Evolutionary conservation across 2,888 invertebrate genomes (phyloP).

Genomic region (Ornithoptera priamus): DNA sequence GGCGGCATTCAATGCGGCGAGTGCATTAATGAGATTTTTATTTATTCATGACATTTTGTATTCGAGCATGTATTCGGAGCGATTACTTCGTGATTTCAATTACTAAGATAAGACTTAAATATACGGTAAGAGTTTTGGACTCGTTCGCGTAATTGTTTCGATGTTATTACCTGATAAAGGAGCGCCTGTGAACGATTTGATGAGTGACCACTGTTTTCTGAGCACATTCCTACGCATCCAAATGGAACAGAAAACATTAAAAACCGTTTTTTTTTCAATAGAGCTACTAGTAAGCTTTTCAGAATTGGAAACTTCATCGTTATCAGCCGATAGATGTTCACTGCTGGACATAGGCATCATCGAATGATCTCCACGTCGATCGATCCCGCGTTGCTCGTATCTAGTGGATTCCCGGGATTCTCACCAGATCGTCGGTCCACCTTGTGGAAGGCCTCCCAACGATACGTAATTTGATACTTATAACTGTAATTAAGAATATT

Average conservation of each 20-base stretch:
- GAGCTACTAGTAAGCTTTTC: too few species aligned
- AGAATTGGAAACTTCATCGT: too few species aligned
- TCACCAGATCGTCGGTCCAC: too few species aligned
- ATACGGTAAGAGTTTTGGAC: constrained; percentile 37
- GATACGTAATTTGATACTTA: too few species aligned
- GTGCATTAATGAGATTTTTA: constrained; percentile 59
- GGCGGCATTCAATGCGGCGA: constrained; percentile 43
- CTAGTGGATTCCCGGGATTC: too few species aligned
- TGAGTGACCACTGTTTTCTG: constrained; percentile 19
- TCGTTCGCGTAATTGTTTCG: constrained; percentile 44
- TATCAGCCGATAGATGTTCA: too few species aligned
- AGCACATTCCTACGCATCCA: background rate
- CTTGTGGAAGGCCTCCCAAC: too few species aligned
- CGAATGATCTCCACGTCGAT: too few species aligned
- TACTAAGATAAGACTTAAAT: constrained; percentile 60
- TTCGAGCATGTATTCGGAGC: constrained; percentile 42
- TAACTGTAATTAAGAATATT: too few species aligned
- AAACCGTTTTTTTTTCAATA: background rate
- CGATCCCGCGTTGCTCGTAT: too few species aligned
- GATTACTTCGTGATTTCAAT: constrained; percentile 70
- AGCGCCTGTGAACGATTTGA: constrained; percentile 26
- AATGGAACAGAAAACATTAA: constrained; percentile 6
- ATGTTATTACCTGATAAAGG: constrained; percentile 41
- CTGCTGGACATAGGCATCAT: too few species aligned
- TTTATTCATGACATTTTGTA: constrained; percentile 63